phyloP scores from a whole-genome alignment of 1,140 invertebrate species.

The Zophobas atratus region DNA sequence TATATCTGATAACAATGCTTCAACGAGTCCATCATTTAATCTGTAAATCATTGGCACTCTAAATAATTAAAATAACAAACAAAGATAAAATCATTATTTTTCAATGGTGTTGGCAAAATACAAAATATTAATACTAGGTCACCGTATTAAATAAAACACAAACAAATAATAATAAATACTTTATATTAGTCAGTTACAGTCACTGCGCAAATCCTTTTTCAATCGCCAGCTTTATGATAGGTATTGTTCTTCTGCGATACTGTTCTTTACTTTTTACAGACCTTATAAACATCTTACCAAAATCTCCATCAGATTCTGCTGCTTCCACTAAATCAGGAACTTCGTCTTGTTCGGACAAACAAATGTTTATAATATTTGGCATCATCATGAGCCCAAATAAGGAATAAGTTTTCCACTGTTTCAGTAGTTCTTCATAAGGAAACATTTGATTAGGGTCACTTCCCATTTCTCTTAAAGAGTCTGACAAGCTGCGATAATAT shows the following conservation, averaged over 20 bases:
- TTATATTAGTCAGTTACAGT: too few species aligned
- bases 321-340: too few species aligned
- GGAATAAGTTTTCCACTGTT: not conserved
- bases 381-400: not conserved
- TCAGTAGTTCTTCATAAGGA: not conserved
- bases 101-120: too few species aligned
- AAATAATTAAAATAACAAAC: too few species aligned
- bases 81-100: too few species aligned
- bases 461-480: constrained; percentile 50
- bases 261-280: not conserved
- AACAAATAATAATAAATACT: too few species aligned
- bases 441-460: constrained; percentile 59
- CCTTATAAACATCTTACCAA: not conserved
- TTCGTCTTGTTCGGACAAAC: not conserved
- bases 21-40: too few species aligned
- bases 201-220: not conserved
- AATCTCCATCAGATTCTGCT: not conserved
- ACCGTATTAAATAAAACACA: too few species aligned
- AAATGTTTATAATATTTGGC: not conserved
- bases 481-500: constrained; percentile 1
- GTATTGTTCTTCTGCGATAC: not conserved
- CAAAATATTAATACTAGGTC: too few species aligned
- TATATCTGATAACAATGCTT: too few species aligned
- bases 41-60: too few species aligned
- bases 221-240: not conserved